These are phyloP conservation scores for Anarhynchus alexandrinus DNA, from an alignment of 2,113 vertebrate genomes.

Conservation along the genomic window DNA sequence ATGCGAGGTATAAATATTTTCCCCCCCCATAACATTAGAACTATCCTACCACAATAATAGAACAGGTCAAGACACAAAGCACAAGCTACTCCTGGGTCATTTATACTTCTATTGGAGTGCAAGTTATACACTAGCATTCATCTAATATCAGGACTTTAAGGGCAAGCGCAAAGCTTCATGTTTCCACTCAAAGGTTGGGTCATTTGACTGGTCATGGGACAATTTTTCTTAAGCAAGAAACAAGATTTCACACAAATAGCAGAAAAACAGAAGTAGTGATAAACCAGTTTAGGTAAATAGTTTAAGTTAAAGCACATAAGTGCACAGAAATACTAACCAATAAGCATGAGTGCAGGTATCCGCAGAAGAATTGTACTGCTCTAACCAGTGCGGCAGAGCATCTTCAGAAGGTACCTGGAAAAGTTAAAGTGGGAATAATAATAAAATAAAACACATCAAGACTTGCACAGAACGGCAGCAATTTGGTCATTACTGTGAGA, in stretches of 20 bases:
- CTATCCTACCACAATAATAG: neutral
- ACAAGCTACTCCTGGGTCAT: neutral
- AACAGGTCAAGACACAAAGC: neutral
- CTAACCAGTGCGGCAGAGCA: conserved; percentile 90
- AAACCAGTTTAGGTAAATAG: neutral
- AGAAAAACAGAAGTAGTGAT: neutral
- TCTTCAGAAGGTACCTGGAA: conserved; percentile 92
- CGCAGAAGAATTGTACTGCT: conserved; percentile 92
- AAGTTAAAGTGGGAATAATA: neutral
- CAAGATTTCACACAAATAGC: no score
- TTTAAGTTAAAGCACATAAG: neutral
- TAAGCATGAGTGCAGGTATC: conserved; percentile 94
- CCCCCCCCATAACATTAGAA: neutral
- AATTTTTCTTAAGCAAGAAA: neutral
- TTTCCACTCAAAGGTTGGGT: neutral
- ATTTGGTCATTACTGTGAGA: neutral
- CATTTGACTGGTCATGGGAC: neutral
- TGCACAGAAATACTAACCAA: conserved; percentile 77
- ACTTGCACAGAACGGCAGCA: neutral
- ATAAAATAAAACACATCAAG: neutral
- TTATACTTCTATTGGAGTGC: neutral
- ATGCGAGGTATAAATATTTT: neutral
- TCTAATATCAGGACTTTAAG: neutral
- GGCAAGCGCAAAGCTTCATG: neutral
- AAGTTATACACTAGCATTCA: neutral